A percentile compares a stretch with the other conserved stretches of the same genome.
phyloP scores from a whole-genome alignment of 2,888 invertebrate species.

The Vandiemenella viatica region DNA sequence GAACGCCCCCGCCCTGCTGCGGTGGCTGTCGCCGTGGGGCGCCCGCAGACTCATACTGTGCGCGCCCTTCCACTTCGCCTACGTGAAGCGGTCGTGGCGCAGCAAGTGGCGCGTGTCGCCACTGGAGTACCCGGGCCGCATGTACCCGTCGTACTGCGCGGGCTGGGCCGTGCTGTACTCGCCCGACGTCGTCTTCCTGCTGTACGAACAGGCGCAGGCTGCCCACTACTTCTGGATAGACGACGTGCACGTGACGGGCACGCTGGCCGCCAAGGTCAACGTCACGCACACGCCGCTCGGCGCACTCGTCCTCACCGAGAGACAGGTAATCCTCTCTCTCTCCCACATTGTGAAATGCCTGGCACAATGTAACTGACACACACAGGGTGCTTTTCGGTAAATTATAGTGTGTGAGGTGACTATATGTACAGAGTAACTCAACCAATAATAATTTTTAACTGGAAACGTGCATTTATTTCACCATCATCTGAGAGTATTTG shows the following conservation, averaged over 20 bases:
- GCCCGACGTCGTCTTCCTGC: constrained; percentile 39
- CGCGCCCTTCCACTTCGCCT: constrained; percentile 33
- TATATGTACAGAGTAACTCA: no score
- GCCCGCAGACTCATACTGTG: constrained; percentile 44
- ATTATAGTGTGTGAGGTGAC: no score
- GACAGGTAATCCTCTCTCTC: constrained; percentile 19
- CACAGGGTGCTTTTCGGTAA: no score
- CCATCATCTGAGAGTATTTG: no score
- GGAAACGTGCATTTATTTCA: no score
- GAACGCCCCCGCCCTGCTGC: constrained; percentile 27
- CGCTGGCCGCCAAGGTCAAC: constrained; percentile 39
- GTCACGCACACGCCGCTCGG: constrained; percentile 38
- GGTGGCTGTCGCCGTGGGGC: constrained; percentile 41
- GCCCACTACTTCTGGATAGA: constrained; percentile 69
- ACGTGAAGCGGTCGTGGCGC: constrained; percentile 43
- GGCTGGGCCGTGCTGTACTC: constrained; percentile 57
- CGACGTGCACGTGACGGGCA: constrained; percentile 64
- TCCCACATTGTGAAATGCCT: no score
- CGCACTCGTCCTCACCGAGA: constrained; percentile 28
- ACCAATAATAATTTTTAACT: no score
- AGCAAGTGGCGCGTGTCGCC: constrained; percentile 58
- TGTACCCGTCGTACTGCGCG: constrained; percentile 61
- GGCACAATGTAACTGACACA: no score
- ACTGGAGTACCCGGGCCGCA: constrained; percentile 35
- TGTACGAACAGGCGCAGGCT: constrained; percentile 42